These are phyloP conservation scores for Boloria selene DNA, from an alignment of 2,888 invertebrate species.

Conservation along the genomic window DNA sequence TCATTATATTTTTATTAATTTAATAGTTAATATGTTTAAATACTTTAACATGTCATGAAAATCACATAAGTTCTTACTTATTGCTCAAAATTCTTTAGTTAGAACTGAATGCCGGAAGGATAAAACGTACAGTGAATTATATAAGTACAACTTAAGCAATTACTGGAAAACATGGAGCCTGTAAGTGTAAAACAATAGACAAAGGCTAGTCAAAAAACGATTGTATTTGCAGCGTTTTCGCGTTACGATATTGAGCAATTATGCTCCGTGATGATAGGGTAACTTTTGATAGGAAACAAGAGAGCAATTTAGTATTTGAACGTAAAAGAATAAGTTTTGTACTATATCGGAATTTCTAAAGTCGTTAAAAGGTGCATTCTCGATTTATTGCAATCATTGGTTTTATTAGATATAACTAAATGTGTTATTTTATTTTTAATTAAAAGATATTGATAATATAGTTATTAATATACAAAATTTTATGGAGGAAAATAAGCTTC, in stretches of 20 bases:
- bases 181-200: not conserved
- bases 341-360: constrained; percentile 4
- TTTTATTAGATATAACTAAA: not conserved
- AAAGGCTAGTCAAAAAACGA: constrained; percentile 22
- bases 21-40: too few species aligned
- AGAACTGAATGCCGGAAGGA: too few species aligned
- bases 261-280: constrained; percentile 16
- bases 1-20: too few species aligned
- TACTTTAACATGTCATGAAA: too few species aligned
- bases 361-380: constrained; percentile 3
- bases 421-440: not conserved
- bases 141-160: too few species aligned
- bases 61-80: too few species aligned
- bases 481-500: constrained; percentile 5
- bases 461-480: not conserved
- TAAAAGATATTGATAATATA: constrained; percentile 9
- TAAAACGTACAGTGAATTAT: too few species aligned
- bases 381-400: not conserved
- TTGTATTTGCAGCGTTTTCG: constrained; percentile 16
- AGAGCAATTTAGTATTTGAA: constrained; percentile 16
- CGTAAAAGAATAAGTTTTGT: constrained; percentile 3
- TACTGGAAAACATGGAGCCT: not conserved
- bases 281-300: constrained; percentile 18
- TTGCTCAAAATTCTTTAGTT: too few species aligned
- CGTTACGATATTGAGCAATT: constrained; percentile 16